phyloP scores from a whole-genome alignment of 2,113 vertebrate species.

The Lophius piscatorius region DNA sequence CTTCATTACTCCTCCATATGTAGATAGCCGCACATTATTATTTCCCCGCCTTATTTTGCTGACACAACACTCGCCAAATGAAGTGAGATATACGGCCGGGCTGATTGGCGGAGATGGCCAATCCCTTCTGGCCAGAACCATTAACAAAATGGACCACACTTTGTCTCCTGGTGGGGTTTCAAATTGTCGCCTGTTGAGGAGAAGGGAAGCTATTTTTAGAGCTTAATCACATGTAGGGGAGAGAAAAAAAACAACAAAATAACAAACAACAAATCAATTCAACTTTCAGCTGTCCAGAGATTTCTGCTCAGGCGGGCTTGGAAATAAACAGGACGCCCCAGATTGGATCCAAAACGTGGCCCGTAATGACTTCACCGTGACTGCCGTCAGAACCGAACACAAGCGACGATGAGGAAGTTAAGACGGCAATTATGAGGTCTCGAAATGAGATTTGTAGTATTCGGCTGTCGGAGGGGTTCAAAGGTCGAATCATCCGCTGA shows the following conservation, averaged over 20 bases:
- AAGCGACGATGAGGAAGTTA: background rate
- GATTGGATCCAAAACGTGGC: background rate
- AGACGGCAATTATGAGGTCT: too few species aligned
- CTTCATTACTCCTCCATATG: slow-evolving; percentile 80
- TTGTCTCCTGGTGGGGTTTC: slow-evolving; percentile 52
- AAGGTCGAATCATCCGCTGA: background rate
- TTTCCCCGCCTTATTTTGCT: slow-evolving; percentile 78
- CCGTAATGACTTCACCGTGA: too few species aligned
- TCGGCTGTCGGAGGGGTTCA: background rate
- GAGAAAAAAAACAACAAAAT: too few species aligned
- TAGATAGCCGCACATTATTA: slow-evolving; percentile 77
- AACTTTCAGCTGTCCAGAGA: slow-evolving; percentile 23
- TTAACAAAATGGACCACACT: slow-evolving; percentile 72
- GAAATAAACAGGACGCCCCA: slow-evolving; percentile 2
- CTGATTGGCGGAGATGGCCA: slow-evolving; percentile 77
- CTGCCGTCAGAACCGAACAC: background rate
- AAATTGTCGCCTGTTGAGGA: slow-evolving; percentile 18
- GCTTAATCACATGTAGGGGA: slow-evolving; percentile 47
- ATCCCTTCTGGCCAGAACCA: slow-evolving; percentile 72
- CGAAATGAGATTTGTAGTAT: too few species aligned
- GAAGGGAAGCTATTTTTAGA: slow-evolving; percentile 45
- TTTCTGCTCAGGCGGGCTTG: slow-evolving; percentile 29
- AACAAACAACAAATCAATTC: slow-evolving; percentile 43
- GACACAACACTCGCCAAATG: slow-evolving; percentile 76
- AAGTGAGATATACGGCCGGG: slow-evolving; percentile 80